A percentile compares a stretch with the other conserved stretches of the same genome.
phyloP scores from a whole-genome alignment of 2,113 vertebrate genomes.

The Xyrauchen texanus region DNA sequence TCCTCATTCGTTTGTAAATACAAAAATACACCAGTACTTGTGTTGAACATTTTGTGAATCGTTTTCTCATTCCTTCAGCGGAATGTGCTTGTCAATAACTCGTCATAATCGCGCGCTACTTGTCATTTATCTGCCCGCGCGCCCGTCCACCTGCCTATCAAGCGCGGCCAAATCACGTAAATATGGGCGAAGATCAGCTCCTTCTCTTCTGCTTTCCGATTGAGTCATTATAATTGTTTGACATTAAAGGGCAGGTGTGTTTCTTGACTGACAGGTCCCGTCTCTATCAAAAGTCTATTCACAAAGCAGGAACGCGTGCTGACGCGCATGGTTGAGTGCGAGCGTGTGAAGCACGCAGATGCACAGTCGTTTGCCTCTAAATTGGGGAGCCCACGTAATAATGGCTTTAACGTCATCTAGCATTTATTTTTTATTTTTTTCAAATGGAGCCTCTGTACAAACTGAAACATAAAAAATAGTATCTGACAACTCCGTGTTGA shows the following conservation, averaged over 20 bases:
- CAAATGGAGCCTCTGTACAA: not conserved
- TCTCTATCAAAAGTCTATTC: constrained; percentile 4
- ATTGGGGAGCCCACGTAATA: not conserved
- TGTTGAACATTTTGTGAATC: constrained; percentile 8
- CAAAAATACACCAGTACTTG: not conserved
- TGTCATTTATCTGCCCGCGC: constrained; percentile 70
- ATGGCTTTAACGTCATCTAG: not conserved
- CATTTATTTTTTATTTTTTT: too few relatives aligned
- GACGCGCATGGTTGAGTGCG: too few relatives aligned
- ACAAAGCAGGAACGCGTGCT: not conserved
- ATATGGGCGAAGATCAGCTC: constrained; percentile 54
- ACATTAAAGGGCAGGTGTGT: constrained; percentile 43
- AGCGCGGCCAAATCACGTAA: constrained; percentile 55
- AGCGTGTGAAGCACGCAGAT: not conserved
- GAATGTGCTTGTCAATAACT: constrained; percentile 63
- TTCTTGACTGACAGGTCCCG: constrained; percentile 2
- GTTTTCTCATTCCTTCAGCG: constrained; percentile 31
- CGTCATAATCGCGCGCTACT: constrained; percentile 64
- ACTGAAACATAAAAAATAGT: not conserved
- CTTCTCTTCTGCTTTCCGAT: constrained; percentile 57
- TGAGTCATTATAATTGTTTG: constrained; percentile 49
- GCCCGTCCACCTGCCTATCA: constrained; percentile 68
- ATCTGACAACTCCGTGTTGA: constrained; percentile 7
- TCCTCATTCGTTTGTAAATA: not conserved
- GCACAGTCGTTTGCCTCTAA: not conserved